Base-by-base conservation (phyloP, 2,797 vertebrate genomes). In the Eulemur rubriventer region DNA sequence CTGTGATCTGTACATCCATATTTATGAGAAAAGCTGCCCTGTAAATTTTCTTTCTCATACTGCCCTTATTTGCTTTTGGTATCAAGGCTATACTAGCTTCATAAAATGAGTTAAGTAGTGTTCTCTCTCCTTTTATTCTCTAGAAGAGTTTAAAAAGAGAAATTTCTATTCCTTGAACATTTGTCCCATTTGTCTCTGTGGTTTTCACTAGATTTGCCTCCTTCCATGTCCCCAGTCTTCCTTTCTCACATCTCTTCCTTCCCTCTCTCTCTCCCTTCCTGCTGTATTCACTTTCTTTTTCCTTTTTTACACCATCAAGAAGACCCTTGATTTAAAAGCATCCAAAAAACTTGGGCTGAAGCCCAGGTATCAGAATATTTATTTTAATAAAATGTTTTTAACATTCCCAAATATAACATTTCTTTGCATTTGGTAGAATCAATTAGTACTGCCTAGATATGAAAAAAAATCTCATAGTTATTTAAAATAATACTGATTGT, bases 401-500 rank as follows among this genome's bases (percentile, higher is more conserved):
- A 93, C 43, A 43, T 94, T 96, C 69, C 33, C 52, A 94, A 92
- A 92, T 86, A 81, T 48, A 88, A 69, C 50, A 72, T 90, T 96
- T 72, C 67, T 91, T 89, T 97, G 70, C 96, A 50, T 94, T 65
- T 57, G 41, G 0, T 84, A n/a, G 89, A 72, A 85, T 26, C 79
- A 96, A 78, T 96, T 94, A 96, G 67, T 94, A 70, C 55, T 93
- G 35, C 61, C 82, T 93, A 73, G 43, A 72, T 81, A 72, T 83
- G 69, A 33, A 55, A 81, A 86, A 88, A 83, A 91, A 83, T 57
- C 79, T 93, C 50, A 18, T 46, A 93, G 93, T 73, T 72, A 89
- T 97, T 93, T 96, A 94, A 97, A 97, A 88, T 83, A 96, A 95
- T 94, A 97, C 81, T 73, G 94, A 95, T 82, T 67, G 88, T 17